phyloP scores from a whole-genome alignment of 1,140 invertebrate genomes.

The Helicoverpa zea region DNA sequence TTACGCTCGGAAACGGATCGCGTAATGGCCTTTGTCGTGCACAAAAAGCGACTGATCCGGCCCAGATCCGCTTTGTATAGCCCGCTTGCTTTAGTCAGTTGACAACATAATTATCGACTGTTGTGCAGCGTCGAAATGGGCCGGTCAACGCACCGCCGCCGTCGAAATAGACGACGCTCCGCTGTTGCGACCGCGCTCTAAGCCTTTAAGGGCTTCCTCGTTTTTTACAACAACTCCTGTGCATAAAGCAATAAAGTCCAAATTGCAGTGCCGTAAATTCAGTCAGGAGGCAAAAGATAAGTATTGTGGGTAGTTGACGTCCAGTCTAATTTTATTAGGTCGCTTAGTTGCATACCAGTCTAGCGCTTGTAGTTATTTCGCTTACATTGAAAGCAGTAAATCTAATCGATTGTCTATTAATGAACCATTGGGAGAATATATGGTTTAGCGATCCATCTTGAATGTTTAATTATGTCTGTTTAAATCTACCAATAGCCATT shows the following conservation, averaged over 20 bases:
- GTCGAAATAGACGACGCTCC: constrained; percentile 63
- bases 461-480: constrained; percentile 41
- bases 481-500: constrained; percentile 24
- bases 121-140: constrained; percentile 65
- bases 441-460: constrained; percentile 31
- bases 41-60: constrained; percentile 82
- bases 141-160: constrained; percentile 67
- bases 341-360: constrained; percentile 24
- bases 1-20: constrained; percentile 78
- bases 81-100: constrained; percentile 75
- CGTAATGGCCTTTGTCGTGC: constrained; percentile 81
- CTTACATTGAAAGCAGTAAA: constrained; percentile 32
- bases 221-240: constrained; percentile 26
- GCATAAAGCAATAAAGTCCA: constrained; percentile 34
- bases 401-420: constrained; percentile 43
- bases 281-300: constrained; percentile 24
- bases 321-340: constrained; percentile 43
- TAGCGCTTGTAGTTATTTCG: constrained; percentile 13
- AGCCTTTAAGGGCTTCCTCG: constrained; percentile 48
- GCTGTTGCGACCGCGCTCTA: constrained; percentile 41
- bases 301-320: constrained; percentile 28
- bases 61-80: constrained; percentile 78
- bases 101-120: constrained; percentile 83
- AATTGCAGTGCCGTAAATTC: constrained; percentile 16
- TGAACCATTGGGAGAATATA: constrained; percentile 41